Evolutionary conservation across 2,888 invertebrate genomes (phyloP), one percentile per base, ranked within the genome.

Genomic region (Rotaria macrura): DNA sequence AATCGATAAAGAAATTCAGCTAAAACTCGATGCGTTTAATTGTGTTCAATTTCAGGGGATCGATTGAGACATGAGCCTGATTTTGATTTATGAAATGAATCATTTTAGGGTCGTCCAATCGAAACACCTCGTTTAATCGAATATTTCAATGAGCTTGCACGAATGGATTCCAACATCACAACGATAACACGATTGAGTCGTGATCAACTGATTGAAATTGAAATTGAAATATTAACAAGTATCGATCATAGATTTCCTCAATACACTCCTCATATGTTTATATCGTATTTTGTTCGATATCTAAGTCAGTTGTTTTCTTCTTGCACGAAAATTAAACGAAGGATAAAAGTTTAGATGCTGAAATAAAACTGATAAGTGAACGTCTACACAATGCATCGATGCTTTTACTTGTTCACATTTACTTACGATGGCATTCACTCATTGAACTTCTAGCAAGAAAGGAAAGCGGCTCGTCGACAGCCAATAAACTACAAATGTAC

Each of bases 381-480:
- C 79, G 79, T 25, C 43, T 79, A 25, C 34, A 79, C n/a, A 43
- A 79, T 79, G 23, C n/a, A 79, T 79, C 79, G 43, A 79, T 79
- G 79, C 43, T 79, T 79, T 43, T 79, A 43, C 79, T 79, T 25
- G 40, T 79, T 43, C 79, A 79, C 43, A 79, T 79, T 79, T 79
- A 79, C 43, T 43, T 79, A 43, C 23, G 43, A 79, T 79, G 79
- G 79, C 12, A 23, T 12, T 43, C n/a, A 25, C 38, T 79, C 23
- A 79, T 79, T n/a, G 43, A 79, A 79, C 7, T 25, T 25, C 43
- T 79, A 43, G 79, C 79, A 40, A 40, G n/a, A 25, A 79, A 43
- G n/a, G 79, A 79, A 79, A 79, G 43, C 43, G 79, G 79, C 25
- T 43, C 14, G 12, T 43, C 79, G 20, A 43, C 9, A 25, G 79